Conservation (phyloP, 2,113 vertebrate species). For the Cryptotis parvus region DNA sequence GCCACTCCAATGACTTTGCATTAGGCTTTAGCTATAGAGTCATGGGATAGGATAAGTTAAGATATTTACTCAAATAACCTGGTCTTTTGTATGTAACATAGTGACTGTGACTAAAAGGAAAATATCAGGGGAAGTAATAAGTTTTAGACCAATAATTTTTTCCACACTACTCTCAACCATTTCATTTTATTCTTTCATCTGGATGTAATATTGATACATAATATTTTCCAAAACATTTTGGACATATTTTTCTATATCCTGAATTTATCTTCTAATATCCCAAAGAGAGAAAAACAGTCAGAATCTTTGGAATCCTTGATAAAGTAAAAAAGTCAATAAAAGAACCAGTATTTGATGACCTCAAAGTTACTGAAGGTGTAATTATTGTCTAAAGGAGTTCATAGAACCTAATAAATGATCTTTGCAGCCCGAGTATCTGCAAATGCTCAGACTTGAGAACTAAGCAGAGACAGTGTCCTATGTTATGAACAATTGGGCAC, state of each 20-base stretch:
- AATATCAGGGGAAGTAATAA: not conserved
- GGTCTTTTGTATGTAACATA: not conserved
- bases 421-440: too few species aligned
- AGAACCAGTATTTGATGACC: not conserved
- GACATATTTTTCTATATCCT: not conserved
- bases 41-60: too few species aligned
- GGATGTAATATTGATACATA: not conserved
- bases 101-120: not conserved
- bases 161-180: not conserved
- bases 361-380: too few species aligned
- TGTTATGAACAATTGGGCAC: not conserved
- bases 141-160: not conserved
- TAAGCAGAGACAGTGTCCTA: not conserved
- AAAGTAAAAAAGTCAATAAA: not conserved
- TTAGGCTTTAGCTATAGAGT: too few species aligned
- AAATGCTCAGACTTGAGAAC: not conserved
- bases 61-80: not conserved
- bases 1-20: too few species aligned
- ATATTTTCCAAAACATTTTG: not conserved
- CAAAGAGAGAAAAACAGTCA: not conserved
- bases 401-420: too few species aligned
- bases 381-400: too few species aligned
- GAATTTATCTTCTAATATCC: not conserved
- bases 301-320: not conserved
- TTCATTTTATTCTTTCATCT: not conserved